Conservation (phyloP, 1,140 invertebrate species). For the Parasteatoda tepidariorum region DNA sequence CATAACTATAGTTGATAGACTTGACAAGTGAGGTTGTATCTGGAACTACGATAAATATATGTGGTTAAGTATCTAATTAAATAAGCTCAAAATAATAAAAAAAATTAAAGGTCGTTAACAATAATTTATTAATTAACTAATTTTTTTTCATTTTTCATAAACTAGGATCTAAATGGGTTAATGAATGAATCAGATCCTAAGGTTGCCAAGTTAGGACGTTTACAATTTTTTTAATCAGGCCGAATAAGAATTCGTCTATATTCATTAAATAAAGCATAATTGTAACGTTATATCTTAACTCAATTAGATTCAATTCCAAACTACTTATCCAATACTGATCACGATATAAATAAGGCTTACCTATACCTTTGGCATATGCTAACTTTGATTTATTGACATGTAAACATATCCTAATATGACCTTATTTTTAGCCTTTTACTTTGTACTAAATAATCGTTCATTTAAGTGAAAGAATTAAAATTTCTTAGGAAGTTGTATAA, state of each 20-base stretch:
- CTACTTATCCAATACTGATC: too few relatives aligned
- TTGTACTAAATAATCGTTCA: too few relatives aligned
- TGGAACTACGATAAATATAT: slow-evolving; percentile 31
- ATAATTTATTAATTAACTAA: background rate
- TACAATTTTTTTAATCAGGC: slow-evolving; percentile 49
- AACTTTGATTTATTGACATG: background rate
- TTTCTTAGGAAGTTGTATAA: too few relatives aligned
- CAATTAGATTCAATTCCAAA: too few relatives aligned
- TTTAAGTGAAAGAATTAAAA: too few relatives aligned
- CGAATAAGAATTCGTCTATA: slow-evolving; percentile 46
- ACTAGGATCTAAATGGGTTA: slow-evolving; percentile 3
- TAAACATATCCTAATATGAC: slow-evolving; percentile 20
- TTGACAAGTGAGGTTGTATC: slow-evolving; percentile 54
- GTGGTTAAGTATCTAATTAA: slow-evolving; percentile 25
- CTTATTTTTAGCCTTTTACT: too few relatives aligned
- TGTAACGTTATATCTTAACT: too few relatives aligned
- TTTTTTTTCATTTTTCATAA: background rate
- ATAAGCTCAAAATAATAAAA: background rate
- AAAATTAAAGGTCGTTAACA: background rate
- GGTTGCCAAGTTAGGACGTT: slow-evolving; percentile 59
- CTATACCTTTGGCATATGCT: slow-evolving; percentile 46
- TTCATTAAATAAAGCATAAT: too few relatives aligned
- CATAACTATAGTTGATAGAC: slow-evolving; percentile 51
- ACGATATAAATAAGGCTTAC: too few relatives aligned
- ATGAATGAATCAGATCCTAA: slow-evolving; percentile 26